These are phyloP conservation scores for Scaptomyza montana DNA, from an alignment of 1,140 invertebrate species.

Conservation along the genomic window DNA sequence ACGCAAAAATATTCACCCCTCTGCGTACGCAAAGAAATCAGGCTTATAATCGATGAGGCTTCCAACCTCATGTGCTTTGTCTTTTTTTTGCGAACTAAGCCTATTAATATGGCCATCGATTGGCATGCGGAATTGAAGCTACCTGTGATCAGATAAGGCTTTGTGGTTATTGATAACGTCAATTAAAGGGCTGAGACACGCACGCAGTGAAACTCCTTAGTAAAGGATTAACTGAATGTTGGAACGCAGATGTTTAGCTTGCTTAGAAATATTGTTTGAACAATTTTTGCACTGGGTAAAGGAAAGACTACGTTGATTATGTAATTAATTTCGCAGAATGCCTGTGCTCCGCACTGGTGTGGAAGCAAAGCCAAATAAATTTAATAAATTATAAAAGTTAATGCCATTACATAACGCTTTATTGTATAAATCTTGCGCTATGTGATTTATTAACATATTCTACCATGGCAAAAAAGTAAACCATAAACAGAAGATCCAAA, in stretches of 20 bases:
- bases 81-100: constrained; percentile 14
- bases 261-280: constrained; percentile 25
- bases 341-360: background rate
- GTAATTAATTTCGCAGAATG: constrained; percentile 53
- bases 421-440: no score
- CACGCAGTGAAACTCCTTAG: background rate
- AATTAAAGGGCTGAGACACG: constrained; percentile 34
- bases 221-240: constrained; percentile 9
- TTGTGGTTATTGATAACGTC: constrained; percentile 54
- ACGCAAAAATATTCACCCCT: background rate
- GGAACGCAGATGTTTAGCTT: constrained; percentile 14
- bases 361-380: constrained; percentile 12
- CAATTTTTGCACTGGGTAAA: constrained; percentile 15
- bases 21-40: constrained; percentile 35
- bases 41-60: background rate
- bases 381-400: background rate
- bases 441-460: no score
- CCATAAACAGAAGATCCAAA: no score
- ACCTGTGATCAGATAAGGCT: constrained; percentile 7
- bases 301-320: constrained; percentile 30
- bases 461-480: background rate
- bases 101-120: constrained; percentile 71
- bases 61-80: background rate
- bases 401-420: background rate
- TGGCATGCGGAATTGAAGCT: constrained; percentile 43